phyloP scores from a whole-genome alignment of 2,888 invertebrate genomes.

The Camponotus fellah region DNA sequence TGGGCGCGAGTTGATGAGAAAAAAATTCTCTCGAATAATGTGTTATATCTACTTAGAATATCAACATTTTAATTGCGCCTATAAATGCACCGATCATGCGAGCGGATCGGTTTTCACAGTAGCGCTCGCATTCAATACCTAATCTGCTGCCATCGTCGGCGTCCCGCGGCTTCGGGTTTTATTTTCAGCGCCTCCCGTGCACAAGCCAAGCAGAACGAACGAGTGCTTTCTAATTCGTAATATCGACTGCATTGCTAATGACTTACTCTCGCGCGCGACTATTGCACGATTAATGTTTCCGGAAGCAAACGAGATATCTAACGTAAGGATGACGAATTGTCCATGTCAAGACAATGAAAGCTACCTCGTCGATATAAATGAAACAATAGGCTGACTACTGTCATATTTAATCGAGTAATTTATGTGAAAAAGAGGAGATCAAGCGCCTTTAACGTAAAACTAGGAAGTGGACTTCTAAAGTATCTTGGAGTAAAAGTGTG shows the following conservation, averaged over 20 bases:
- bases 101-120: slow-evolving; percentile 56
- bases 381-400: background rate
- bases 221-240: slow-evolving; percentile 77
- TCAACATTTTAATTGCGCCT: slow-evolving; percentile 65
- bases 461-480: background rate
- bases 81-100: slow-evolving; percentile 14
- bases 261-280: slow-evolving; percentile 67
- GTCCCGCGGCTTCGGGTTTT: slow-evolving; percentile 51
- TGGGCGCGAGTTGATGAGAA: background rate
- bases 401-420: background rate
- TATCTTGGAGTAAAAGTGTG: background rate
- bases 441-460: background rate
- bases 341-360: slow-evolving; percentile 13
- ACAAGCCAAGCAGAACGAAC: slow-evolving; percentile 74
- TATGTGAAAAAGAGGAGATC: background rate
- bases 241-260: slow-evolving; percentile 73
- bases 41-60: slow-evolving; percentile 14
- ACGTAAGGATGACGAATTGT: slow-evolving; percentile 68
- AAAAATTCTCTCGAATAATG: slow-evolving; percentile 1
- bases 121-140: slow-evolving; percentile 36
- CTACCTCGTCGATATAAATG: background rate
- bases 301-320: slow-evolving; percentile 69
- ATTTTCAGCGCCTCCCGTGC: slow-evolving; percentile 49
- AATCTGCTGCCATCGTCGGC: slow-evolving; percentile 10
- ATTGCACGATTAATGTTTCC: slow-evolving; percentile 72